phyloP scores from a whole-genome alignment of 92 coral and sea anemone genomes.

The Epizoanthus scotinus region DNA sequence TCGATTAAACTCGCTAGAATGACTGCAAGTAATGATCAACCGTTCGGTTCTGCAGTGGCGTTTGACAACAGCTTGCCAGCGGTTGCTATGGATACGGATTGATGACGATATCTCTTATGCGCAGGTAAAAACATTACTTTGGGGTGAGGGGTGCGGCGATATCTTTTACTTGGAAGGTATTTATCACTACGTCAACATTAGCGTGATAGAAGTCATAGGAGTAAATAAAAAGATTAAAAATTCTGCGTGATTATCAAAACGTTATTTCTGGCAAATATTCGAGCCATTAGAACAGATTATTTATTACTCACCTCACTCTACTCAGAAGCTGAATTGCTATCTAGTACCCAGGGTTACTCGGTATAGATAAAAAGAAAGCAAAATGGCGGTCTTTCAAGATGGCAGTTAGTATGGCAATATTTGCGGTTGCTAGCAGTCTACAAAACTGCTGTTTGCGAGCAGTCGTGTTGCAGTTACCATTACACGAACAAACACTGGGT shows the following conservation, averaged over 20 bases:
- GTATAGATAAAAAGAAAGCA: background rate
- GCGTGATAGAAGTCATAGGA: no score
- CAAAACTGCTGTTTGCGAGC: constrained; percentile 80
- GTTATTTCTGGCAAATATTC: no score
- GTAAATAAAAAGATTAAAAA: no score
- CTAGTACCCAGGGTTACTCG: constrained; percentile 25
- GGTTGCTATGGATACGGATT: constrained; percentile 25
- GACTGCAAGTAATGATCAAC: constrained; percentile 19
- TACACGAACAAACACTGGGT: constrained; percentile 70
- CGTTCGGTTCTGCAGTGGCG: background rate
- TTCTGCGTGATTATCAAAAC: no score
- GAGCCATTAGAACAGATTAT: no score
- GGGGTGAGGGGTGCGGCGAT: background rate
- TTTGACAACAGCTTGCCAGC: constrained; percentile 1
- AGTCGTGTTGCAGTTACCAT: constrained; percentile 66
- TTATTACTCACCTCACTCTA: background rate
- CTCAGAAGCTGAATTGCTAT: background rate
- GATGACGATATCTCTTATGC: background rate
- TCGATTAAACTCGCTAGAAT: background rate
- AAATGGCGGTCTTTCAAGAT: constrained; percentile 58
- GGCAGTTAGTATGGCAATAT: constrained; percentile 61
- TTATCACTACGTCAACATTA: no score
- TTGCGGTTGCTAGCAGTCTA: constrained; percentile 64
- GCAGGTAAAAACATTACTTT: background rate
- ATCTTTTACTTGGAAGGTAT: background rate